These are phyloP conservation scores for Tortrix viridana DNA, from an alignment of 2,888 invertebrate species.

Conservation along the genomic window DNA sequence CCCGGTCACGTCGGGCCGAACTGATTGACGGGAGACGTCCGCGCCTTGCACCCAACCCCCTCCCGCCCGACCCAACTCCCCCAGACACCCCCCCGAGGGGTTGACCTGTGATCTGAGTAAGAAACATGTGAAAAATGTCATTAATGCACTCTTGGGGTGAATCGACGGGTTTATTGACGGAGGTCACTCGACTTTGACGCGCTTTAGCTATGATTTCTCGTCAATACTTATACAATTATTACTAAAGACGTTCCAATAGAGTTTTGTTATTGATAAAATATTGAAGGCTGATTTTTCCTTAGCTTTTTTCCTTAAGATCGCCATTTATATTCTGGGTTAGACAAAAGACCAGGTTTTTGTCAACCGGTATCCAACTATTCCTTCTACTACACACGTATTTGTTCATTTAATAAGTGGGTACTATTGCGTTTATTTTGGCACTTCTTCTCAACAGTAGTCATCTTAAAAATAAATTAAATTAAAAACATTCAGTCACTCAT, in stretches of 20 bases:
- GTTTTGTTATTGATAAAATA: too few relatives aligned
- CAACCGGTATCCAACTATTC: too few relatives aligned
- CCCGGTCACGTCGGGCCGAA: conserved; percentile 76
- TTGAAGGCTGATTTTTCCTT: too few relatives aligned
- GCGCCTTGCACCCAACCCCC: conserved; percentile 56
- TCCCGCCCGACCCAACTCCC: conserved; percentile 43
- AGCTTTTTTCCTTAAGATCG: too few relatives aligned
- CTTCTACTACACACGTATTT: too few relatives aligned
- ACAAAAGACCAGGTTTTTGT: too few relatives aligned
- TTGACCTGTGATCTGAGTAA: conserved; percentile 73
- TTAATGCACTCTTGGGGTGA: conserved; percentile 74
- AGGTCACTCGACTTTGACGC: conserved; percentile 33
- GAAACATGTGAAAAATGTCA: conserved; percentile 83
- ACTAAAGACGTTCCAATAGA: neutral
- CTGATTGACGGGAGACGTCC: conserved; percentile 84
- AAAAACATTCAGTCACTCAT: too few relatives aligned
- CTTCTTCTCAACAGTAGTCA: too few relatives aligned
- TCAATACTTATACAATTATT: neutral
- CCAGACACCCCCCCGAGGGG: conserved; percentile 44
- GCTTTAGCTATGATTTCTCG: neutral
- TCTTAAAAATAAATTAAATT: too few relatives aligned
- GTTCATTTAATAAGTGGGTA: too few relatives aligned
- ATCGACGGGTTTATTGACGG: conserved; percentile 45
- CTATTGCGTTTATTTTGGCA: too few relatives aligned
- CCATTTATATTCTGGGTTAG: too few relatives aligned